Evolutionary conservation across 2,797 vertebrate species (phyloP).

Genomic region (Crax fasciolata): DNA sequence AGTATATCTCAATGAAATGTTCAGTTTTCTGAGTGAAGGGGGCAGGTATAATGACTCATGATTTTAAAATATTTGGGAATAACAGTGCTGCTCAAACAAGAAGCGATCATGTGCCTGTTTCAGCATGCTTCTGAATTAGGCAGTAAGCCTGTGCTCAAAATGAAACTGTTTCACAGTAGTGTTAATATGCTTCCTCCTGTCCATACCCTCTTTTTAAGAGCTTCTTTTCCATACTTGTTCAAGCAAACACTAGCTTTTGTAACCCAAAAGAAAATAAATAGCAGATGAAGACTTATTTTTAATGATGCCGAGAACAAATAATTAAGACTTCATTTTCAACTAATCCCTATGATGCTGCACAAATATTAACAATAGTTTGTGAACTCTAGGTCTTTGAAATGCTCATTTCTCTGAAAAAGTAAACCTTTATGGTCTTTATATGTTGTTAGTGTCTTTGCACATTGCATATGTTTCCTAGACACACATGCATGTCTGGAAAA

Average conservation of each 20-base stretch:
- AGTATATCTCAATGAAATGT: background rate
- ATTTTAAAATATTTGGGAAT: conserved; percentile 27
- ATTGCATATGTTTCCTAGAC: background rate
- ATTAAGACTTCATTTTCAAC: background rate
- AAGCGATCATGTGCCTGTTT: background rate
- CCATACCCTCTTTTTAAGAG: background rate
- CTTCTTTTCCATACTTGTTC: background rate
- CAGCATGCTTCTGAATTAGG: background rate
- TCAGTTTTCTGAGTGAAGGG: background rate
- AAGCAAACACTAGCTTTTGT: background rate
- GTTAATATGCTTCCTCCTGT: background rate
- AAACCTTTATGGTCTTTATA: background rate
- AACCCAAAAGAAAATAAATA: background rate
- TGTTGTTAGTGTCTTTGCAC: background rate
- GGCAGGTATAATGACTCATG: background rate
- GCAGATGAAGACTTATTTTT: conserved; percentile 1
- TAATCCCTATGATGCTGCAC: background rate
- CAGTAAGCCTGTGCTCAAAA: background rate
- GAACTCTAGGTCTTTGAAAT: background rate
- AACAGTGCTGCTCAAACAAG: background rate
- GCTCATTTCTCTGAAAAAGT: background rate
- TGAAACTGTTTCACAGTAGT: background rate
- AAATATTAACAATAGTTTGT: background rate
- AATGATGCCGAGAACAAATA: background rate
- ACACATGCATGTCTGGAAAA: background rate